Conservation (phyloP, 2,113 vertebrate species). For the Antechinus flavipes region DNA sequence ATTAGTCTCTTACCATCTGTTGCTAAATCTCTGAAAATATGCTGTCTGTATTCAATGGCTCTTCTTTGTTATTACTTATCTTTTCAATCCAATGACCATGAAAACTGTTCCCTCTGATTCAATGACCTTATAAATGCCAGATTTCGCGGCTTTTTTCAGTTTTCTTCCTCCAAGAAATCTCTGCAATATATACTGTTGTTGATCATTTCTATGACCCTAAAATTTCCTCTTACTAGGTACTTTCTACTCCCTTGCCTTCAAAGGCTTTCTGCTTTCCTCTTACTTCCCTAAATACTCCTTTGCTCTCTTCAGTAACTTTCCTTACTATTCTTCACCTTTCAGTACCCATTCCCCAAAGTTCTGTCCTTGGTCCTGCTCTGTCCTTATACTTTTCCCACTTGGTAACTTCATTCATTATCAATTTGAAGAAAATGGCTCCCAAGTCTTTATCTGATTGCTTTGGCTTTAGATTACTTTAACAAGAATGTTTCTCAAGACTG, state of each 20-base stretch:
- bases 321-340: not conserved
- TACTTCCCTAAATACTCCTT: not conserved
- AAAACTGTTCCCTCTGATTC: not conserved
- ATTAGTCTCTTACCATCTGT: not conserved
- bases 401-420: not conserved
- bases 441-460: not conserved
- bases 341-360: not conserved
- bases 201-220: not conserved
- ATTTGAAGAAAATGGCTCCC: not conserved
- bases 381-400: not conserved
- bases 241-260: not conserved
- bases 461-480: not conserved
- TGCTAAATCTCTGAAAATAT: not conserved
- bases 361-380: not conserved
- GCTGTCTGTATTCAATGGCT: not conserved
- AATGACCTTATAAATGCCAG: not conserved
- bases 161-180: not conserved
- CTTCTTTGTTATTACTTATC: not conserved
- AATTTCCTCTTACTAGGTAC: not conserved
- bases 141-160: not conserved
- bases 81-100: not conserved
- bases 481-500: conserved; percentile 6
- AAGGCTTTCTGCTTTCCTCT: not conserved
- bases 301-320: not conserved
- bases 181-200: not conserved